Evolutionary conservation across 2,797 vertebrate species (phyloP).

Genomic region (Gallirallus australis): DNA sequence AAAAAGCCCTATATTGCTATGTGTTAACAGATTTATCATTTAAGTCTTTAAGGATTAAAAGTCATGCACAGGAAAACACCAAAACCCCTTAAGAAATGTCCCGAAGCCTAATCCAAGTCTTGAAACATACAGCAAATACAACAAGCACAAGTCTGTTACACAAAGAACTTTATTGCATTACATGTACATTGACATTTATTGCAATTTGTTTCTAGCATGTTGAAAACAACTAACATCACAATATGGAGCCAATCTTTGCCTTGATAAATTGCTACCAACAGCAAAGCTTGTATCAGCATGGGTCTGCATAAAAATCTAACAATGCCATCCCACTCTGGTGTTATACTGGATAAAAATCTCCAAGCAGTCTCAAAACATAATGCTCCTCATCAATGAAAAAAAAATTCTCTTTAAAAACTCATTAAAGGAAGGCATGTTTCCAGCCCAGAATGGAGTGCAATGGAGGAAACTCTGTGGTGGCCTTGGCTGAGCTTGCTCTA

Average conservation of each 20-base stretch:
- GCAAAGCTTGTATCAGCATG: background rate
- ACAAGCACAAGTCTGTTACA: background rate
- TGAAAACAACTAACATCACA: background rate
- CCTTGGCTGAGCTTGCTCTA: background rate
- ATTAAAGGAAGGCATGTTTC: background rate
- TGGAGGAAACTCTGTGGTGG: background rate
- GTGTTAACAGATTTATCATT: slow-evolving; percentile 16
- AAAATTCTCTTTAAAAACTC: background rate
- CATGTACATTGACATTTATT: background rate
- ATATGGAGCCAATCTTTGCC: background rate
- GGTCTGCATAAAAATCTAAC: background rate
- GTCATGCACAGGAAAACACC: background rate
- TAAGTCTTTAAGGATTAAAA: slow-evolving; percentile 14
- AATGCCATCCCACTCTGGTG: background rate
- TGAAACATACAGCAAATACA: background rate
- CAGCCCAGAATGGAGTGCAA: background rate
- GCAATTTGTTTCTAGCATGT: background rate
- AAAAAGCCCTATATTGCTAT: background rate
- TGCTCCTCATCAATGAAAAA: background rate
- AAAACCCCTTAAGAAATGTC: background rate
- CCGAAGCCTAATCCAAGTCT: background rate
- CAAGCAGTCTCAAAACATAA: background rate
- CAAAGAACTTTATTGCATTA: slow-evolving; percentile 65
- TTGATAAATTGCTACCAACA: background rate
- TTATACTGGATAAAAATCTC: background rate